Base-by-base conservation (phyloP, 2,888 invertebrate species). In the Sarcophaga carnaria region DNA sequence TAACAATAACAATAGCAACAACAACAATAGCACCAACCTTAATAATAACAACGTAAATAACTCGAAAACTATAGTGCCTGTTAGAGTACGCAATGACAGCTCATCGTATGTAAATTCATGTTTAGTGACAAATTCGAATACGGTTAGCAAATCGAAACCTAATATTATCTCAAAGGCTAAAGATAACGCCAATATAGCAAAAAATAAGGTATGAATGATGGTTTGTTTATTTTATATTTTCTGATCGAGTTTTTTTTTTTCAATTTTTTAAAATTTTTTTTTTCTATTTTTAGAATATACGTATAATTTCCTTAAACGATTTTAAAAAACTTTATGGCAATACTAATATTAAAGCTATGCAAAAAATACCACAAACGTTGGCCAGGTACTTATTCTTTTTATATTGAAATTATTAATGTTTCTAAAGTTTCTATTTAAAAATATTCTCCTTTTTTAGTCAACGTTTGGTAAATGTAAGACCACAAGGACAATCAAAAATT, bases 271-370 rank as follows among this genome's bases (percentile, higher is more conserved):
- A 20, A 67, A 22, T 67, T 63, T 37, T 69, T 62, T 20, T n/a
- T 37, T n/a, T 70, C 60, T 77, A 60, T 49, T 80, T 83, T 4
- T 81, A 93, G 93, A 93, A 92, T 85, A 92, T 93, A 87, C 91
- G 93, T 85, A 93, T 93, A 67, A 92, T 93, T 85, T 93, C 93
- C 37, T 88, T 93, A 71, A 93, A 92, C 66, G 93, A 92, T 83
- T 93, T 93, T 72, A 93, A 93, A 83, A 93, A 93, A 83, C 91
- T 93, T 4, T 93, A 92, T 85, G 92, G 91, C 5, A 88, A 90
- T 78, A 90, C 91, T 67, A 90, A 91, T 79, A 80, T 91, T 17
- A 92, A 92, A 88, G 89, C 91, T 3, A 80, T 93, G 72, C 92
- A 92, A 64, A 93, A 92, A 88, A 89, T 92, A 85, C 91, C 91